These are phyloP conservation scores for Labeo calbasu DNA, from an alignment of 2,797 vertebrate genomes.

Conservation along the genomic window DNA sequence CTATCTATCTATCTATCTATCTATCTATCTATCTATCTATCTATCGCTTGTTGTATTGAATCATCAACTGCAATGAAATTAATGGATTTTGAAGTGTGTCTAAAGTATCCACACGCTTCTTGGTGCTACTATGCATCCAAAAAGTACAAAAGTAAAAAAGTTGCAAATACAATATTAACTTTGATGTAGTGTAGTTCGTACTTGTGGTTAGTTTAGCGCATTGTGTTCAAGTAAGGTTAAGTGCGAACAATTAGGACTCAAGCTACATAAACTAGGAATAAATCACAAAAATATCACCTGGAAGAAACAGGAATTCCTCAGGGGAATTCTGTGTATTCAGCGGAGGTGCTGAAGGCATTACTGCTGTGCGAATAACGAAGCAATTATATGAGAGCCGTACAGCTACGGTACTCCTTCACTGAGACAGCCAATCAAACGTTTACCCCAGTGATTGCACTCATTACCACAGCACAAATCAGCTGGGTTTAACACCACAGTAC, in stretches of 20 bases:
- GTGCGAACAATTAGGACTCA: background rate
- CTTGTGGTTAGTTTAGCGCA: background rate
- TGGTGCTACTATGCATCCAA: background rate
- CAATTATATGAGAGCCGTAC: conserved; percentile 26
- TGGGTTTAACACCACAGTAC: background rate
- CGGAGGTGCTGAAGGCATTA: background rate
- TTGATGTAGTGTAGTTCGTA: background rate
- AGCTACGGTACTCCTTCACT: conserved; percentile 9
- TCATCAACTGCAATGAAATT: background rate
- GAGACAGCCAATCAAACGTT: conserved; percentile 37
- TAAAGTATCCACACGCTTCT: background rate
- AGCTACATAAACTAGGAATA: conserved; percentile 17
- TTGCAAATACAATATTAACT: background rate
- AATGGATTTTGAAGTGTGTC: background rate
- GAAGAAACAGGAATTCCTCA: background rate
- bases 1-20: too few relatives aligned
- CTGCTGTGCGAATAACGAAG: conserved; percentile 13
- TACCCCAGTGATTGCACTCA: conserved; percentile 26
- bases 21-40: background rate
- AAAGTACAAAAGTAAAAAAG: background rate
- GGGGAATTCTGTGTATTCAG: conserved; percentile 13
- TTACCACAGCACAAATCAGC: conserved; percentile 31
- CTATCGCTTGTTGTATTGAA: background rate
- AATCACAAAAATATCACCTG: conserved; percentile 13
- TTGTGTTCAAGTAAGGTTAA: conserved; percentile 15